A percentile compares a stretch with the other conserved stretches of the same genome.
Evolutionary conservation across 2,113 vertebrate species (phyloP).

Genomic region (Alexandromys fortis): DNA sequence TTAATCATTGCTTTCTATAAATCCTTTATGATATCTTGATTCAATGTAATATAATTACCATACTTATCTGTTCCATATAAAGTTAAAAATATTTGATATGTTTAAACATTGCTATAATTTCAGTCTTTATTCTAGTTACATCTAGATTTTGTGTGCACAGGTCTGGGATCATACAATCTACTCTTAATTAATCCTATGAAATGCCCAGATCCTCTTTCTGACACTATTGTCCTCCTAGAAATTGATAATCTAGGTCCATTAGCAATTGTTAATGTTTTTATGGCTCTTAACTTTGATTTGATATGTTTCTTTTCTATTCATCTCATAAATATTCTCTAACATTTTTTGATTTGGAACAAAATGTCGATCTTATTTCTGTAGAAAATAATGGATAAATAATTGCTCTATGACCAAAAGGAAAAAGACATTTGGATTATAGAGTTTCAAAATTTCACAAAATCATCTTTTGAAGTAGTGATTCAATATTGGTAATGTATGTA

Average conservation of each 20-base stretch:
- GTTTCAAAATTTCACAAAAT: slow-evolving; percentile 45
- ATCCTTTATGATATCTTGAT: slow-evolving; percentile 6
- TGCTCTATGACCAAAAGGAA: slow-evolving; percentile 62
- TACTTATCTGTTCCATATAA: neutral
- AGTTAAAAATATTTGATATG: slow-evolving; percentile 21
- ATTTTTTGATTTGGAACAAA: slow-evolving; percentile 38
- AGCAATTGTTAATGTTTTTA: slow-evolving; percentile 60
- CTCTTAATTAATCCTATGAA: slow-evolving; percentile 55
- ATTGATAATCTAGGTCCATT: slow-evolving; percentile 54
- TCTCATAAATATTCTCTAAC: slow-evolving; percentile 64
- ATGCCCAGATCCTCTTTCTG: slow-evolving; percentile 4
- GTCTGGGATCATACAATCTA: slow-evolving; percentile 51
- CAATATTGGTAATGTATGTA: slow-evolving; percentile 64
- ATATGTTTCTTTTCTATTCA: slow-evolving; percentile 48
- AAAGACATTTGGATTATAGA: slow-evolving; percentile 63
- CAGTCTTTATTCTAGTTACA: slow-evolving; percentile 20
- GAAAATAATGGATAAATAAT: slow-evolving; percentile 76
- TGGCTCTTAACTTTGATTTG: slow-evolving; percentile 65
- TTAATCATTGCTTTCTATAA: slow-evolving; percentile 31
- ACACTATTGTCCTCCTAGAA: neutral
- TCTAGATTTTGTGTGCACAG: neutral
- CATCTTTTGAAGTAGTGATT: slow-evolving; percentile 64
- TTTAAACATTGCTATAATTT: slow-evolving; percentile 41
- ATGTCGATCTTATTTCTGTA: slow-evolving; percentile 59
- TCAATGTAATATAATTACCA: neutral